Percentiles rank a stretch among this genome's conserved stretches.
Conservation (phyloP, 1,140 invertebrate genomes). For the Conopomorpha cramerella region DNA sequence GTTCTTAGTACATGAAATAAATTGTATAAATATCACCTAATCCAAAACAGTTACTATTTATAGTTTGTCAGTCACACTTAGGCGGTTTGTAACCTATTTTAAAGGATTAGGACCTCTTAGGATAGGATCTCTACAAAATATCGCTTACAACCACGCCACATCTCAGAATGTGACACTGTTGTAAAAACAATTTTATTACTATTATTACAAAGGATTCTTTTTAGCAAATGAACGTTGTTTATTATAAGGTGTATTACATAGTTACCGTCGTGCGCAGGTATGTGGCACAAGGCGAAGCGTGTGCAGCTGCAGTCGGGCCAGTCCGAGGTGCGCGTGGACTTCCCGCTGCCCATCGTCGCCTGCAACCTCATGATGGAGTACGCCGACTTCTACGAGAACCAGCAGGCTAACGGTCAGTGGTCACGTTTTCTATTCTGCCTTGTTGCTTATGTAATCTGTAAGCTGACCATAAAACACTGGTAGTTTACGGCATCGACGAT, state of each 20-base stretch:
- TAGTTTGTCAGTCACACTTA: too few relatives aligned
- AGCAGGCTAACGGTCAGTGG: constrained; percentile 66
- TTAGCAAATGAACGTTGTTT: background rate
- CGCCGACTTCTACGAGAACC: constrained; percentile 95
- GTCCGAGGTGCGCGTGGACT: constrained; percentile 93
- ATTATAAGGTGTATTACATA: too few relatives aligned
- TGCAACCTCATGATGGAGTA: constrained; percentile 99
- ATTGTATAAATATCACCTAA: too few relatives aligned
- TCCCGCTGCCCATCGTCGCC: constrained; percentile 94
- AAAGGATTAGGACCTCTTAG: too few relatives aligned
- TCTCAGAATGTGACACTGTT: too few relatives aligned
- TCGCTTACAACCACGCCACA: too few relatives aligned
- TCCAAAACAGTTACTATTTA: background rate
- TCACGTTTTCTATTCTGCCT: too few relatives aligned
- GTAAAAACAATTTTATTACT: too few relatives aligned
- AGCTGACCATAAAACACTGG: background rate
- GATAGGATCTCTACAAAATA: too few relatives aligned
- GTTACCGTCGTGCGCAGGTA: constrained; percentile 61
- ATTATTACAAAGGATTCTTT: too few relatives aligned
- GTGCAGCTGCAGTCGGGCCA: constrained; percentile 87
- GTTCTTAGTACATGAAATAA: too few relatives aligned
- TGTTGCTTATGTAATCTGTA: background rate
- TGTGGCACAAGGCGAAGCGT: constrained; percentile 97
- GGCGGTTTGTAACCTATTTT: background rate
- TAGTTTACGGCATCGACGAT: too few relatives aligned